Conservation (phyloP, 2,797 vertebrate genomes). For the Darevskia mixta region DNA sequence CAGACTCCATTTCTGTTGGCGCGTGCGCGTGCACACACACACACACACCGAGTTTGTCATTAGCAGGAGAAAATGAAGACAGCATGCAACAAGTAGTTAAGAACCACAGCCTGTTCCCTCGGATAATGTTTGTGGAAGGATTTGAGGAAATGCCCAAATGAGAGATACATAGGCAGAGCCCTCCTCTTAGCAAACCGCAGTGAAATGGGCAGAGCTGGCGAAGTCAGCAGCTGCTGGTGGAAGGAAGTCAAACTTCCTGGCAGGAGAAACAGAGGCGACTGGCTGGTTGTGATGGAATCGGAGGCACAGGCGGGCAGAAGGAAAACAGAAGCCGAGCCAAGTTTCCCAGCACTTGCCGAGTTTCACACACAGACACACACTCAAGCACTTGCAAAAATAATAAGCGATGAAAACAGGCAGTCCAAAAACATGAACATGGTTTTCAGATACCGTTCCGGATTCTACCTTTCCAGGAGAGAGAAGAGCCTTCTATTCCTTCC, state of each 20-base stretch:
- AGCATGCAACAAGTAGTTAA: neutral
- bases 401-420: neutral
- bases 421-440: neutral
- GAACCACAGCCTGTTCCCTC: neutral
- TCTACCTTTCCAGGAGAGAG: neutral
- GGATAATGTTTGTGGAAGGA: neutral
- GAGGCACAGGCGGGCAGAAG: neutral
- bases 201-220: neutral
- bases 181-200: neutral
- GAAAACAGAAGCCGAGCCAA: neutral
- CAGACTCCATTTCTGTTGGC: neutral
- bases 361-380: neutral
- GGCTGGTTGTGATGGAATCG: neutral
- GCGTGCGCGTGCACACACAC: no score
- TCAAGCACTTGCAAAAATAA: neutral
- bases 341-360: no score
- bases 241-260: conserved; percentile 22
- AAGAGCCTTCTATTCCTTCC: neutral
- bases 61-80: neutral
- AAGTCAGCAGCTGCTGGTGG: neutral
- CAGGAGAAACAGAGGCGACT: neutral
- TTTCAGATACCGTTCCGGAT: neutral
- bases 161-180: neutral
- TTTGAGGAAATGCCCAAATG: neutral
- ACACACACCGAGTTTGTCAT: neutral